Base-by-base conservation (phyloP, 1,140 invertebrate genomes). In the Cylas formicarius region DNA sequence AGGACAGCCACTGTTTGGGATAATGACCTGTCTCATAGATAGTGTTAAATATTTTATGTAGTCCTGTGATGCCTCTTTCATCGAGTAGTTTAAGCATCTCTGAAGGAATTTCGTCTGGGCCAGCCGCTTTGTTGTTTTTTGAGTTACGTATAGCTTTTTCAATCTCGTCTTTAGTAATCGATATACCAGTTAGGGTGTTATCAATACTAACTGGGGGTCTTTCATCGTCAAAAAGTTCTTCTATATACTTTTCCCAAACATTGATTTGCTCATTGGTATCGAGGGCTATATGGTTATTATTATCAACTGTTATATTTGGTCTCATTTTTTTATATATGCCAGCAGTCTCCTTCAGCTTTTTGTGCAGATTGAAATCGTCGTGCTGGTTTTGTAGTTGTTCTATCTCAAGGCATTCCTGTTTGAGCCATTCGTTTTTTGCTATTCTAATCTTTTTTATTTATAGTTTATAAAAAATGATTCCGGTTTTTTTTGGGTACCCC, bases 161-260 rank as follows among this genome's bases (percentile, higher is more conserved):
- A 35, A 35, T 35, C 33, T 35, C 18, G 19, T 35, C 33, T 35
- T n/a, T n/a, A n/a, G n/a, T n/a, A n/a, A n/a, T n/a, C n/a, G n/a
- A n/a, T n/a, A n/a, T n/a, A n/a, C n/a, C n/a, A n/a, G n/a, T n/a
- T n/a, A n/a, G n/a, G n/a, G n/a, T n/a, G n/a, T n/a, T n/a, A n/a
- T n/a, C n/a, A n/a, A n/a, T n/a, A n/a, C n/a, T 35, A 9, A 1
- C 17, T 35, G 10, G 22, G 33, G 19, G 19, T 35, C 33, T 35
- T 16, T 13, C 13, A 13, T 32, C 29, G 29, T 32, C 11, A 32
- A 32, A 17, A 35, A 17, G 33, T 35, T 35, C 11, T 35, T 19
- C 33, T 10, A 35, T 35, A 21, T 35, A 35, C 22, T 35, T 35
- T 35, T 32, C 1, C 31, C 31, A 32, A 32, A 32, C 13, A 32